Evolutionary conservation across 2,113 vertebrate species (phyloP), one percentile per base, ranked within the genome.

Genomic region (Argyrosomus japonicus): DNA sequence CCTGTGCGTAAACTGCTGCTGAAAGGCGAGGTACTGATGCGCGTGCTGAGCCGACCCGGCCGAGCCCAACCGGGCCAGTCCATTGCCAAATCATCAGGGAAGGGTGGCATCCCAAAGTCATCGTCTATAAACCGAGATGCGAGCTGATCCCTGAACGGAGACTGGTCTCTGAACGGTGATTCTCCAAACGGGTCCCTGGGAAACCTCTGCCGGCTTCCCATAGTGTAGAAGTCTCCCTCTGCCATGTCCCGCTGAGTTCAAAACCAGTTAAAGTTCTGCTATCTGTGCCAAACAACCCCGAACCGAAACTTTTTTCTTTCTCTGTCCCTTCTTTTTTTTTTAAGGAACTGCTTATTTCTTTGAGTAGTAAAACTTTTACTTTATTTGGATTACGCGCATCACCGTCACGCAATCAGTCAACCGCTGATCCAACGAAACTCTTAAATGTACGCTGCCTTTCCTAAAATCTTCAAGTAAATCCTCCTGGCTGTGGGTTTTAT

Each of bases 21-120:
- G 95, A 98, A 99, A 29, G 96, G 95, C 0, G 97, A 87, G 11
- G 89, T 14, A 74, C 91, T 71, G 48, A 95, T 90, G 36, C 95
- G 93, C 21, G 93, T 81, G 75, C 97, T 95, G n/a, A 99, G 95
- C n/a, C 97, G 95, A 2, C 90, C 93, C 9, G 97, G 96, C 51
- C 97, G 95, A 75, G 96, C 97, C 98, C 98, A 99, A 51, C 97
- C 97, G 0, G 97, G 97, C 98, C 97, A 99, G 87, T 98, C 95
- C 79, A 97, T 95, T 0, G 97, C 96, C 87, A 99, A 91, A 9
- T 99, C 97, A 0, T 98, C 97, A 0, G 96, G 92, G 88, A 99
- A 99, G 43, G 97, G 90, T 0, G 97, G 92, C 93, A 99, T 96
- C 43, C 96, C 97, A 84, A 99, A 99, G 50, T 98, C 97, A 23